Conservation (phyloP, 2,113 vertebrate genomes). For the Empidonax traillii region DNA sequence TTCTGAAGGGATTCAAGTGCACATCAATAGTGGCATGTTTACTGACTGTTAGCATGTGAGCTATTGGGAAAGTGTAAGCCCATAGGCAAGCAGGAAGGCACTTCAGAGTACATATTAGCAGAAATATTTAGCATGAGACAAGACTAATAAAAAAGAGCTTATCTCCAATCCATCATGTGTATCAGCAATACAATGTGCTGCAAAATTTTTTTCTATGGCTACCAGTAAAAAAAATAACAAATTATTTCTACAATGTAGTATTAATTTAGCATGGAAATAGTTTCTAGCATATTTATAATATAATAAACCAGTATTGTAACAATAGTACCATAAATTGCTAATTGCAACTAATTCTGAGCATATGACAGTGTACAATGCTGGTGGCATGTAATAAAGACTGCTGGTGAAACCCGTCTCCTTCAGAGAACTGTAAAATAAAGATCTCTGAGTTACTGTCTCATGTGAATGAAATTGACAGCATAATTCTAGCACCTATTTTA, state of each 20-base stretch:
- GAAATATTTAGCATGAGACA: neutral
- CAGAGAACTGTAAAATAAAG: neutral
- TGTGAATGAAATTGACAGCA: neutral
- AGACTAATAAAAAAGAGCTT: neutral
- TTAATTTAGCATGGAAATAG: neutral
- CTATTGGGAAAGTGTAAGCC: neutral
- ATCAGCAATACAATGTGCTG: neutral
- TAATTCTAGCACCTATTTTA: neutral
- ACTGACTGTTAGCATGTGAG: neutral
- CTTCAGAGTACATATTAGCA: neutral
- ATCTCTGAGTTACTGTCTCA: neutral
- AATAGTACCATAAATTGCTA: neutral
- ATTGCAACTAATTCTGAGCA: neutral
- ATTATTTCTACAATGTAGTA: neutral
- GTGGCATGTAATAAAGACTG: neutral
- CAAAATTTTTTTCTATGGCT: neutral
- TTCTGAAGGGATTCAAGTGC: neutral
- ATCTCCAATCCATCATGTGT: neutral
- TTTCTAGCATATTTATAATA: neutral
- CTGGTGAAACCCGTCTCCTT: neutral
- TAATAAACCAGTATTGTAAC: neutral
- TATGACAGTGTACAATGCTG: neutral
- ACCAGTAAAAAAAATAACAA: neutral
- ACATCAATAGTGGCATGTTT: neutral
- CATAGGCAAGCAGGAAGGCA: neutral